Evolutionary conservation across 2,113 vertebrate genomes (phyloP).

Genomic region (Cromileptes altivelis): DNA sequence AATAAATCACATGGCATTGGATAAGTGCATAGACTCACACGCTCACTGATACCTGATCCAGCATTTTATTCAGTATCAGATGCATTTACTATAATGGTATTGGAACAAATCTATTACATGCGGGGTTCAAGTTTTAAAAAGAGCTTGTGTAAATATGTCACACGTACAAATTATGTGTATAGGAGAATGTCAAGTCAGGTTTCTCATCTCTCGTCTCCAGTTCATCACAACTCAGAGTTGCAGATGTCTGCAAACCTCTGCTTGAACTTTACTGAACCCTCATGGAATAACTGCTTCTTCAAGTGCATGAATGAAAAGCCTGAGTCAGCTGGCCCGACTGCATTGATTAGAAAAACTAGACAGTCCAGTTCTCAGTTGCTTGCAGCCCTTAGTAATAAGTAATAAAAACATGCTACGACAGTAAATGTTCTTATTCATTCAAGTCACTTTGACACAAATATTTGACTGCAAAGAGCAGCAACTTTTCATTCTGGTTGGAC

Average conservation of each 20-base stretch:
- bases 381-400: neutral
- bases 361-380: constrained; percentile 3
- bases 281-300: constrained; percentile 25
- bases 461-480: neutral
- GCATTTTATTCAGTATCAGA: too few relatives aligned
- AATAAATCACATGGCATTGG: too few relatives aligned
- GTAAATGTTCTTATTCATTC: too few relatives aligned
- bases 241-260: constrained; percentile 36
- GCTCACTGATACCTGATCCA: too few relatives aligned
- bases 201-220: constrained; percentile 11
- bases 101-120: neutral
- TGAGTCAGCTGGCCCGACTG: constrained; percentile 23
- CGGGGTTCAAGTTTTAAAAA: neutral
- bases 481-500: neutral
- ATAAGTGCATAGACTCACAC: too few relatives aligned
- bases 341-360: constrained; percentile 30
- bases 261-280: constrained; percentile 36
- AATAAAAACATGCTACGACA: neutral
- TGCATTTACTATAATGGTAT: too few relatives aligned
- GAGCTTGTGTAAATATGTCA: neutral
- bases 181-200: neutral
- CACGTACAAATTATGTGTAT: neutral
- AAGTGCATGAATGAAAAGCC: constrained; percentile 41
- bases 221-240: constrained; percentile 24
- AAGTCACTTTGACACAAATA: neutral